Base-by-base conservation (phyloP, 2,888 invertebrate genomes). In the Atethmia centrago region DNA sequence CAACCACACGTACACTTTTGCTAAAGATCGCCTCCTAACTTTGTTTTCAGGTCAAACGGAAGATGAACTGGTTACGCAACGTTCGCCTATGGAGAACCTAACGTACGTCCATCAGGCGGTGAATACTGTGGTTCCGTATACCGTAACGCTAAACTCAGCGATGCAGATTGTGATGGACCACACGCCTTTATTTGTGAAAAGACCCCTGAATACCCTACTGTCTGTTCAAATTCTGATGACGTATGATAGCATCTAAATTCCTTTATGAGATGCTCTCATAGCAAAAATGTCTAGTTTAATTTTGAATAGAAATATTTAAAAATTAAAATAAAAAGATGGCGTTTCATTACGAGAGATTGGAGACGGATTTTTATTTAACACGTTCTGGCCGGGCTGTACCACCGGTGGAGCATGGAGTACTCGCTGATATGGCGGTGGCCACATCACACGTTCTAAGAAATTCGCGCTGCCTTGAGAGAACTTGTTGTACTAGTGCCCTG, bases 71-170 rank as follows among this genome's bases (percentile, higher is more conserved):
- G 93, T 0, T 93, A 89, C 66, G 71, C 74, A 51, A 87, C 83
- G 19, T 94, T 91, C 82, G 70, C 81, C 0, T 62, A 36, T 0
- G 89, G 87, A 0, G 88, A 92, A 71, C 92, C 92, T 0, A 89
- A 91, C 71, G 89, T 91, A 28, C 53, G 66, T 77, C 59, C 86
- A 0, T 83, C 87, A 0, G 70, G 75, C 0, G 89, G 89, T 0
- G 88, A 92, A 69, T 91, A 36, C 74, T 93, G 92, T 59, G 91
- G 91, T 0, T 84, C 87, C 0, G 81, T 92, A 4, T 87, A 84
- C 77, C 81, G 91, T 3, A 67, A 59, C 1, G 91, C 86, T 0
- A 49, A 81, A n/a, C 74, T 91, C 0, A 88, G 90, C 42, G 92
- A 93, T 75, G 67, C 87, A 9, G 89, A 88, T 87, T 94, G 83